Base-by-base conservation (phyloP, 1,140 invertebrate species). In the Coenobita brevimanus region DNA sequence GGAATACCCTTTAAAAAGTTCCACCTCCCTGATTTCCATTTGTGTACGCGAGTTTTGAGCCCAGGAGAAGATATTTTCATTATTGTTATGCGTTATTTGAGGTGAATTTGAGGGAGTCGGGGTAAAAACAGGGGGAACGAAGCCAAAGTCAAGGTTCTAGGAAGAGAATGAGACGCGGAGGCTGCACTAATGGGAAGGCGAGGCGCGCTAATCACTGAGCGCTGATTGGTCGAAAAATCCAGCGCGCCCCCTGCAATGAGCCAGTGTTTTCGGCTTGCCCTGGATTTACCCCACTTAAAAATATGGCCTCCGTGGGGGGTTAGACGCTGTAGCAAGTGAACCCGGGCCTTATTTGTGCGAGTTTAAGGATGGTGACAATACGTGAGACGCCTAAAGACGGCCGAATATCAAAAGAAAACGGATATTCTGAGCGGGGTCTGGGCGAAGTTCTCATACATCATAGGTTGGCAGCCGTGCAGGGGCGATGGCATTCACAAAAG, bases 181-280 rank as follows among this genome's bases (percentile, higher is more conserved):
- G 88, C 89, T 89, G 82, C 82, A 85, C 89, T 89, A 89, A 89
- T 89, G 89, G 89, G 73, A 80, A 82, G 88, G 88, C 88, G 88
- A 89, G 88, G 88, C 82, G 89, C 82, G 89, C 89, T 89, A 89
- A 89, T 89, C 89, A 89, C 89, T 89, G 89, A 89, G 89, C 89
- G 60, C 89, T 89, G 89, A 89, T 89, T 89, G 89, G 89, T 89
- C 64, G 89, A 89, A 89, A 85, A 85, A 41, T 86, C 82, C 36
- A 57, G 69, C 89, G 60, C 82, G 88, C 88, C 62, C 82, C 82
- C 82, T 89, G 89, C 89, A 89, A 89, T 89, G 89, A 89, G 82
- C 62, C 88, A 89, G 89, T 89, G 89, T 85, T 89, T 81, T 89
- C 89, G 60, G 62, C 75, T 60, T 43, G 82, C 71, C n/a, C 46